Evolutionary conservation across 2,888 invertebrate genomes (phyloP), one percentile per base, ranked within the genome.

Genomic region (Thymelicus sylvestris): DNA sequence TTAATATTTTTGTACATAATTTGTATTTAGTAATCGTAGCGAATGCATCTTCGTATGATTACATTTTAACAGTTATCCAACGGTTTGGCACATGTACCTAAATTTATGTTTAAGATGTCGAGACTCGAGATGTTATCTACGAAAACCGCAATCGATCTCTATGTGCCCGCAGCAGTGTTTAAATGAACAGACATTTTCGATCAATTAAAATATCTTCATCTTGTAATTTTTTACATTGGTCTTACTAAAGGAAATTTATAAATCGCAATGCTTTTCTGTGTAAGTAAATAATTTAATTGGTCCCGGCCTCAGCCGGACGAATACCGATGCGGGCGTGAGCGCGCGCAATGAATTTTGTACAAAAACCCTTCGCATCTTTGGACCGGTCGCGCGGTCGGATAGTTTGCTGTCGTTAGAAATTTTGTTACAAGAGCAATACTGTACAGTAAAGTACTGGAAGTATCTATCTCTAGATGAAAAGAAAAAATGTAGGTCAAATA

Each of bases 241-340:
- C 52, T 41, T 41, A 24, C 50, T 61, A 67, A 67, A 61, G 60
- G 41, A 67, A 67, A 68, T 68, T 62, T 62, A 62, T 63, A 68
- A 62, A 62, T 62, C 55, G 52, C 52, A 68, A 68, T 55, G 55
- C 68, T 68, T 63, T 74, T 67, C 52, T 48, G 24, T 41, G 52
- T 60, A 67, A 71, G 72, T 72, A 74, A 74, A 76, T 72, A 70
- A 71, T 75, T 74, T 74, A 76, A 73, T 76, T 75, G 74, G 73
- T 62, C 63, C 66, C 71, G 65, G 48, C 74, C 66, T 63, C 70
- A 44, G 65, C 68, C 63, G 72, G 68, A 66, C 69, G 73, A 72
- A 71, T 72, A 72, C 73, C 73, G 72, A 68, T 62, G 69, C 68
- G 69, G 68, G 70, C 75, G 74, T 74, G 77, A 73, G 73, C 67